Evolutionary conservation across 2,888 invertebrate genomes (phyloP).

Genomic region (Ormia ochracea): DNA sequence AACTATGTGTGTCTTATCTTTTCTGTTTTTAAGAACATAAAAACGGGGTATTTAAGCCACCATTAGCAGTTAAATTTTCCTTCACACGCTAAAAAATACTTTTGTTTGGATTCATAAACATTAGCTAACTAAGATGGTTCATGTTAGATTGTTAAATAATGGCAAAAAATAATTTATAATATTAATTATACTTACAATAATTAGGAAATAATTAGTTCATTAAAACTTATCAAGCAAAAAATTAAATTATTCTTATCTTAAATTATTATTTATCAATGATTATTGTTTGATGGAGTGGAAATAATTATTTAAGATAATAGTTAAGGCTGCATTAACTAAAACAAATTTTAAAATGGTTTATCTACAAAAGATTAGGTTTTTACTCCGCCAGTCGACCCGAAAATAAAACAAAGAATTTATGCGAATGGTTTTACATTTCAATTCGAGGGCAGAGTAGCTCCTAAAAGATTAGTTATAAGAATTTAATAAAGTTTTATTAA

Average conservation of each 20-base stretch:
- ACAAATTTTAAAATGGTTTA: no score
- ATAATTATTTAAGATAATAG: no score
- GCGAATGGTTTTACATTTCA: not conserved
- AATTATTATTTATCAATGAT: not conserved
- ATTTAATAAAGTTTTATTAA: not conserved
- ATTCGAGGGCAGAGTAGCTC: not conserved
- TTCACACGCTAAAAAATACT: conserved; percentile 5
- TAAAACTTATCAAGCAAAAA: no score
- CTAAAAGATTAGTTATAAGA: not conserved
- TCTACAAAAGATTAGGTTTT: not conserved
- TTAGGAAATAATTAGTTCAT: not conserved
- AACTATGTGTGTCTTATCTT: not conserved
- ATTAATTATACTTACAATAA: not conserved
- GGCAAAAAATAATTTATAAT: not conserved
- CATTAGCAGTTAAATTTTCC: conserved; percentile 20
- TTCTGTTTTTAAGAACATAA: not conserved
- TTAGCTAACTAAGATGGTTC: conserved; percentile 21
- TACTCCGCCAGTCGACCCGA: not conserved
- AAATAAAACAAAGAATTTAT: not conserved
- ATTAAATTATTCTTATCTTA: no score
- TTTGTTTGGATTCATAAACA: conserved; percentile 53
- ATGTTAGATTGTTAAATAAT: conserved; percentile 14
- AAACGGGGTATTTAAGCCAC: not conserved
- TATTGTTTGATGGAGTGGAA: no score
- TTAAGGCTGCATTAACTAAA: no score